phyloP scores from a whole-genome alignment of 2,888 invertebrate species.

The Brachynemurus nebulosus region DNA sequence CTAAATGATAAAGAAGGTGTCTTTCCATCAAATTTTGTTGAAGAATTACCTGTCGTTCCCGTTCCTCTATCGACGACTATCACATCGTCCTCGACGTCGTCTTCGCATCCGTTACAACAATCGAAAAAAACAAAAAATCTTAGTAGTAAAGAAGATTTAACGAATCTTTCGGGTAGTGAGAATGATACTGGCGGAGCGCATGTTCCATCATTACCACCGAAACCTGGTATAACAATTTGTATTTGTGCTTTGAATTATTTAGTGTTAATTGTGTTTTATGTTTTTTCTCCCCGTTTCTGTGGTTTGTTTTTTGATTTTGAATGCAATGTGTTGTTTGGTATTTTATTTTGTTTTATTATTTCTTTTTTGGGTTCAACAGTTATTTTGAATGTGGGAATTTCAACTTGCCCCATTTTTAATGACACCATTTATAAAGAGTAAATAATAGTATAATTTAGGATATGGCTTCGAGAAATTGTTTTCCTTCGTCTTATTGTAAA shows the following conservation, averaged over 20 bases:
- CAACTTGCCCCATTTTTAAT: too few relatives aligned
- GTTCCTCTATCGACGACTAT: conserved; percentile 17
- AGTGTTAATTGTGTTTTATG: background rate
- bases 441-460: too few relatives aligned
- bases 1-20: conserved; percentile 73
- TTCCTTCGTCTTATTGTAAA: too few relatives aligned
- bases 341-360: conserved; percentile 3
- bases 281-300: conserved; percentile 6
- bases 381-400: too few relatives aligned
- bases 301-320: conserved; percentile 8
- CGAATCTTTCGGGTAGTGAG: conserved; percentile 15
- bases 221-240: conserved; percentile 43
- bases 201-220: conserved; percentile 59
- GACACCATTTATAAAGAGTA: too few relatives aligned
- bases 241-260: background rate
- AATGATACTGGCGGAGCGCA: conserved; percentile 27
- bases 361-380: too few relatives aligned
- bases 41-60: conserved; percentile 31
- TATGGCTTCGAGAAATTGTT: too few relatives aligned
- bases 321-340: conserved; percentile 8
- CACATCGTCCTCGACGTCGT: too few relatives aligned
- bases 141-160: conserved; percentile 23
- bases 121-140: conserved; percentile 17
- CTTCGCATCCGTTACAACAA: too few relatives aligned
- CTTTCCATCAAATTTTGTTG: conserved; percentile 93